Evolutionary conservation across 2,113 vertebrate species (phyloP).

Genomic region (Micromys minutus): DNA sequence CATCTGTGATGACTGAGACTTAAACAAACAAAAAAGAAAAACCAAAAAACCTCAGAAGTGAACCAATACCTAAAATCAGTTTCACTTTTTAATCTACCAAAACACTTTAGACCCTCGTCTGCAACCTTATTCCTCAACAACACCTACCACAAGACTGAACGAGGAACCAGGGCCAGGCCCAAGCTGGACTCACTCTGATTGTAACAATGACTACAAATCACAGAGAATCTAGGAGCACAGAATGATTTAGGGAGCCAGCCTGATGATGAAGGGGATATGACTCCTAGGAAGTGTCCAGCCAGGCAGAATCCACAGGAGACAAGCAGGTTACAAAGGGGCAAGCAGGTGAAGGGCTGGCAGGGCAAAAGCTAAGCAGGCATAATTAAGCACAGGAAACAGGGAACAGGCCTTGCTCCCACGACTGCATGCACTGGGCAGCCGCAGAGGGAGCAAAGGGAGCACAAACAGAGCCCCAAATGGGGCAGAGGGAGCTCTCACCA

Average conservation of each 20-base stretch:
- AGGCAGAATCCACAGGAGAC: slow-evolving; percentile 72
- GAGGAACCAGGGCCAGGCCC: slow-evolving; percentile 60
- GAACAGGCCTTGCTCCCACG: slow-evolving; percentile 69
- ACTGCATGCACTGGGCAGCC: slow-evolving; percentile 66
- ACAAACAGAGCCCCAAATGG: slow-evolving; percentile 68
- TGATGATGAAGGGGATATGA: slow-evolving; percentile 66
- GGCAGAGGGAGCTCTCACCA: slow-evolving; percentile 88
- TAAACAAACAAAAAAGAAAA: neutral
- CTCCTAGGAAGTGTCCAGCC: slow-evolving; percentile 70
- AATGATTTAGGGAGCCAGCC: slow-evolving; percentile 71
- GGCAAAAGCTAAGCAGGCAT: slow-evolving; percentile 71
- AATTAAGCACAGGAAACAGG: slow-evolving; percentile 50
- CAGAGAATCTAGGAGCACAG: slow-evolving; percentile 74
- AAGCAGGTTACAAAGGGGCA: slow-evolving; percentile 63
- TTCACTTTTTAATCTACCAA: slow-evolving; percentile 42
- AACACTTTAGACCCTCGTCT: slow-evolving; percentile 37
- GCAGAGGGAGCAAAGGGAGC: slow-evolving; percentile 73
- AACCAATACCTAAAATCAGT: slow-evolving; percentile 45
- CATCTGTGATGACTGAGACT: slow-evolving; percentile 35
- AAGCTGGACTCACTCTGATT: slow-evolving; percentile 63
- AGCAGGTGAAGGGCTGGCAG: slow-evolving; percentile 55
- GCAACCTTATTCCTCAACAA: slow-evolving; percentile 18
- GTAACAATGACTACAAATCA: slow-evolving; percentile 75
- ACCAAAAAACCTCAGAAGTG: slow-evolving; percentile 5
- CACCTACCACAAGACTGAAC: slow-evolving; percentile 28